These are phyloP conservation scores for Magallana angulata DNA, from an alignment of 1,140 invertebrate genomes.

Conservation along the genomic window DNA sequence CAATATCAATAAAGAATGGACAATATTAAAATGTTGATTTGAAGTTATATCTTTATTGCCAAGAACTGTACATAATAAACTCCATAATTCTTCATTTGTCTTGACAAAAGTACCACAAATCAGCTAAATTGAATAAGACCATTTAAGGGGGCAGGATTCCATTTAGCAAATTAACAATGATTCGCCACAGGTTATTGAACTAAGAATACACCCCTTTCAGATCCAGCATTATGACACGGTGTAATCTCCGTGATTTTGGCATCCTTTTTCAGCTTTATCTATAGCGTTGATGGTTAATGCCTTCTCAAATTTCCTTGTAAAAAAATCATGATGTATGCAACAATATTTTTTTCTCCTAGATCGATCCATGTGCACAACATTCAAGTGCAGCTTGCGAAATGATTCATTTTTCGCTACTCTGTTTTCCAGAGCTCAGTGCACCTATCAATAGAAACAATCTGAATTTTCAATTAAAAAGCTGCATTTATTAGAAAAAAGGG, in stretches of 20 bases:
- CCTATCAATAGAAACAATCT: slow-evolving; percentile 13
- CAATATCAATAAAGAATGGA: neutral
- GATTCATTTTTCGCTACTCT: neutral
- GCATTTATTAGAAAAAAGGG: neutral
- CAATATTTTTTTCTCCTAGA: neutral
- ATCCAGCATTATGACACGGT: neutral
- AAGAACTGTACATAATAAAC: neutral
- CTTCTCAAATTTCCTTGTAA: slow-evolving; percentile 19
- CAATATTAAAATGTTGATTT: slow-evolving; percentile 6
- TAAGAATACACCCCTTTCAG: neutral
- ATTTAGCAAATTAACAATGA: slow-evolving; percentile 22
- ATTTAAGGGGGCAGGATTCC: slow-evolving; percentile 4
- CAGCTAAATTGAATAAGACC: neutral
- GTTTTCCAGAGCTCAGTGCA: neutral
- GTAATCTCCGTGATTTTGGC: slow-evolving; percentile 3
- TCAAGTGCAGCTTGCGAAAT: neutral
- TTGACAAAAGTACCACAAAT: neutral
- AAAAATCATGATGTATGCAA: neutral
- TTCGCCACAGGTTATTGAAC: neutral
- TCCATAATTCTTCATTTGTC: slow-evolving; percentile 22
- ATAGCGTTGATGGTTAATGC: slow-evolving; percentile 3
- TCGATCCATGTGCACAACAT: slow-evolving; percentile 8
- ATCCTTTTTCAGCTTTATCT: neutral
- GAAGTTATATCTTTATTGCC: neutral
- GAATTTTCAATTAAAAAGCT: slow-evolving; percentile 10